Conservation (phyloP, 2,113 vertebrate genomes). For the Trinectes maculatus region DNA sequence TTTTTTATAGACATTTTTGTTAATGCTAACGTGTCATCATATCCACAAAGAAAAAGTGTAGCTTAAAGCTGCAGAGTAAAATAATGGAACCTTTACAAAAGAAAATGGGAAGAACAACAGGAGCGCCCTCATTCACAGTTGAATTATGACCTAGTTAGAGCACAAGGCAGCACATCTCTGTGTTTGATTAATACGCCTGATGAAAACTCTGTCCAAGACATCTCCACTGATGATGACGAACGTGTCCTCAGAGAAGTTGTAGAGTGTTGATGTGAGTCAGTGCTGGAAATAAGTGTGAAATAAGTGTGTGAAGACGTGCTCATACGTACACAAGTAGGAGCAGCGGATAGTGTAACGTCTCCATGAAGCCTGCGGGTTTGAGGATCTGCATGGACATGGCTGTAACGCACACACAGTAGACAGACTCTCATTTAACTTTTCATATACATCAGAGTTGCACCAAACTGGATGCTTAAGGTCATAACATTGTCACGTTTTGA, state of each 20-base stretch:
- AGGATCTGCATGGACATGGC: conserved; percentile 91
- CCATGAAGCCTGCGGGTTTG: conserved; percentile 91
- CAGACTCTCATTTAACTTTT: not conserved
- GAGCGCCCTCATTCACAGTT: conserved; percentile 4
- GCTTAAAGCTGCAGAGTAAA: too few relatives aligned
- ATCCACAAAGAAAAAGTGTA: too few relatives aligned
- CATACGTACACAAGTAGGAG: conserved; percentile 92
- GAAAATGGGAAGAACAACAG: not conserved
- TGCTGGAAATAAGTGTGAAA: too few relatives aligned
- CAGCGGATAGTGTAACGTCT: conserved; percentile 89
- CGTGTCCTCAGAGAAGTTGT: too few relatives aligned
- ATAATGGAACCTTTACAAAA: conserved; percentile 35
- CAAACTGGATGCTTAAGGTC: not conserved
- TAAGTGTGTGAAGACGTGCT: not conserved
- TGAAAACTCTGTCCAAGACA: conserved; percentile 25
- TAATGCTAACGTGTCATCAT: too few relatives aligned
- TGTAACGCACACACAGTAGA: conserved; percentile 49
- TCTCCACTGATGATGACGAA: too few relatives aligned
- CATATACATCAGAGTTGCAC: too few relatives aligned
- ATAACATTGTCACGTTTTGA: not conserved
- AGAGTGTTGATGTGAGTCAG: too few relatives aligned
- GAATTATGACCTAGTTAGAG: conserved; percentile 23
- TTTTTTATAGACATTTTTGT: too few relatives aligned
- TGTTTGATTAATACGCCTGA: conserved; percentile 41
- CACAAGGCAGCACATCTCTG: not conserved